A percentile compares a stretch with the other conserved stretches of the same genome.
Conservation (phyloP, 2,797 vertebrate species). For the Crenichthys baileyi region DNA sequence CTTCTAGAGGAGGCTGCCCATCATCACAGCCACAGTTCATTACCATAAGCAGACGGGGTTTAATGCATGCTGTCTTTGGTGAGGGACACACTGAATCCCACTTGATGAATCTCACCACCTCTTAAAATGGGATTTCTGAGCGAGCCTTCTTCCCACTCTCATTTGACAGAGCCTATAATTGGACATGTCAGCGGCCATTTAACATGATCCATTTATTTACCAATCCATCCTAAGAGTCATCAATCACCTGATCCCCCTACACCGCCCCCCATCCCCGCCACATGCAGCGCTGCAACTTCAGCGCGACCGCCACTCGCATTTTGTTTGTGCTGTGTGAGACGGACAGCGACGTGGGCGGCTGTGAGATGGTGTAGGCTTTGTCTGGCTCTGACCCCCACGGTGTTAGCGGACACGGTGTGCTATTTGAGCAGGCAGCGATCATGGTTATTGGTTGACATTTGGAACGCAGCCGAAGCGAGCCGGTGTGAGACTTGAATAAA, state of each 20-base stretch:
- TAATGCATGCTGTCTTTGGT: slow-evolving; percentile 55
- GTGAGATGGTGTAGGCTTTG: slow-evolving; percentile 41
- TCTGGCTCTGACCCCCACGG: slow-evolving; percentile 64
- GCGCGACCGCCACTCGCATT: slow-evolving; percentile 9
- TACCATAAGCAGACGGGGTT: slow-evolving; percentile 44
- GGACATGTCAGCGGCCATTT: slow-evolving; percentile 83
- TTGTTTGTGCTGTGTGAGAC: slow-evolving; percentile 30
- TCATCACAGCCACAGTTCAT: slow-evolving; percentile 51
- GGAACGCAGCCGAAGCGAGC: slow-evolving; percentile 60
- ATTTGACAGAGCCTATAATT: slow-evolving; percentile 82
- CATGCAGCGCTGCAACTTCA: slow-evolving; percentile 33
- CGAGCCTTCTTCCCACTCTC: slow-evolving; percentile 65
- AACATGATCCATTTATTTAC: slow-evolving; percentile 84
- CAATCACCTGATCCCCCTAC: slow-evolving; percentile 68
- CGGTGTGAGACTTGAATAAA: slow-evolving; percentile 73
- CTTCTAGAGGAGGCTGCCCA: slow-evolving; percentile 31
- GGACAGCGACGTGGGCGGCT: slow-evolving; percentile 37
- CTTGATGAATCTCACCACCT: slow-evolving; percentile 74
- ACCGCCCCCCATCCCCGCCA: slow-evolving; percentile 36
- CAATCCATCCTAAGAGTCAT: slow-evolving; percentile 75
- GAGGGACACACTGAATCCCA: slow-evolving; percentile 52
- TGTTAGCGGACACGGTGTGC: slow-evolving; percentile 53
- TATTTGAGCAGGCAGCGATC: slow-evolving; percentile 73
- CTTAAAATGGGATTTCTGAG: slow-evolving; percentile 75
- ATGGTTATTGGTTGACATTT: slow-evolving; percentile 82